Base-by-base conservation (phyloP, 2,113 vertebrate species). In the Neopipo cinnamomea region DNA sequence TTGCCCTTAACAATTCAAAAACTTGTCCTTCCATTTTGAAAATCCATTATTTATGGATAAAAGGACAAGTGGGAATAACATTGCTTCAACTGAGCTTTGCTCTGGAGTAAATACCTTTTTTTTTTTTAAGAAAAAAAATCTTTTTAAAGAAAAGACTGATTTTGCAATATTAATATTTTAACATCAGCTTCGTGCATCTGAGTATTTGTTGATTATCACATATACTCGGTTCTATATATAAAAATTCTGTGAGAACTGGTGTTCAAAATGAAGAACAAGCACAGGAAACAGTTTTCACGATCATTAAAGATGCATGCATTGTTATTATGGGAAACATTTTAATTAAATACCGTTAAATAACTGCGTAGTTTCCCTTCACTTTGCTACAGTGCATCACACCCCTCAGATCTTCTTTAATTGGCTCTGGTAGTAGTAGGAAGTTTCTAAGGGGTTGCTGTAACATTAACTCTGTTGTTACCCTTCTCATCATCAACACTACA, bases 301-400 rank as follows among this genome's bases (percentile, higher is more conserved):
- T 62, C 86, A 95, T 93, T 89, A 89, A 95, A 93, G 91, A 97
- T 89, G 74, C 65, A 95, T 89, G 71, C 55, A 81, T 71, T 80
- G 90, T 95, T 96, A 93, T 89, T 95, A 92, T 3, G 25, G n/a
- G 27, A 67, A 95, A 94, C 67, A 84, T 76, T 91, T 78, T 96
- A 84, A 97, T 96, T 73, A 88, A 88, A 61, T 37, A 15, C 22
- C 15, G 5, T 72, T 96, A 97, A 97, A 87, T 74, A 95, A 91
- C 74, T 87, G 84, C 24, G 42, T n/a, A 63, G 42, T 6, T 5
- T 8, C 24, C 42, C 19, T 5, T 61, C 28, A 71, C 65, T 87
- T 93, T 94, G 73, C 93, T 73, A 88, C 47, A 79, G 42, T 19
- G n/a, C 73, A 91, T 92, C 85, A 75, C 56, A 93, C 52, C 47